Evolutionary conservation across 2,797 vertebrate species (phyloP), one percentile per base, ranked within the genome.

Genomic region (Xiphorhynchus erythropygius): DNA sequence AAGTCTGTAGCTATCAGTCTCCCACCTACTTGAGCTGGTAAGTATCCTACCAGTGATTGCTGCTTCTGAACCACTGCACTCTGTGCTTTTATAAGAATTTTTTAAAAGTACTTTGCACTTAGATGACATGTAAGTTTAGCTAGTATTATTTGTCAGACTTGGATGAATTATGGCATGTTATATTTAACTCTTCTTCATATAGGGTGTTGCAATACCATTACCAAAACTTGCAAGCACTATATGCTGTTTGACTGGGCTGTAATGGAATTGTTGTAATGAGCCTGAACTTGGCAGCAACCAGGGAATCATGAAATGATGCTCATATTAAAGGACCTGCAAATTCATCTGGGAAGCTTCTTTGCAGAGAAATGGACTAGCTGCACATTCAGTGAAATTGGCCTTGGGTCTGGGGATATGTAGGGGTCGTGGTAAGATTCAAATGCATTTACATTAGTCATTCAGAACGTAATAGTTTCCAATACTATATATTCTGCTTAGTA

Each of bases 311-410:
- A 92, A 90, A 74, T 33, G 8, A 39, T 87, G 41, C 57, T 95
- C 12, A 1, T 71, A 62, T 91, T 82, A 90, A 87, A 90, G 82
- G 76, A 70, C 67, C n/a, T 88, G 70, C 21, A 93, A 74, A 94
- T 92, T 94, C 60, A 50, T 83, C 65, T 90, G 56, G 57, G 88
- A 89, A 94, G 33, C 87, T 67, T 49, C 44, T 86, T 81, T 70
- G 32, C 42, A 71, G 67, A 41, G 39, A 73, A 92, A 88, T 59
- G 68, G 47, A 59, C 67, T 55, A 89, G 78, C 63, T 53, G 57
- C 33, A 74, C 22, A 18, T 67, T 86, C 27, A 50, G 46, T 73
- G 67, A 86, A 95, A 74, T 59, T 91, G 3, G 47, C n/a, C 39
- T 80, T 83, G 53, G 49, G 56, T 92, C 90, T 93, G 67, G 33